Evolutionary conservation across 2,113 vertebrate genomes (phyloP), one percentile per base, ranked within the genome.

Genomic region (Proterorhinus semilunaris): DNA sequence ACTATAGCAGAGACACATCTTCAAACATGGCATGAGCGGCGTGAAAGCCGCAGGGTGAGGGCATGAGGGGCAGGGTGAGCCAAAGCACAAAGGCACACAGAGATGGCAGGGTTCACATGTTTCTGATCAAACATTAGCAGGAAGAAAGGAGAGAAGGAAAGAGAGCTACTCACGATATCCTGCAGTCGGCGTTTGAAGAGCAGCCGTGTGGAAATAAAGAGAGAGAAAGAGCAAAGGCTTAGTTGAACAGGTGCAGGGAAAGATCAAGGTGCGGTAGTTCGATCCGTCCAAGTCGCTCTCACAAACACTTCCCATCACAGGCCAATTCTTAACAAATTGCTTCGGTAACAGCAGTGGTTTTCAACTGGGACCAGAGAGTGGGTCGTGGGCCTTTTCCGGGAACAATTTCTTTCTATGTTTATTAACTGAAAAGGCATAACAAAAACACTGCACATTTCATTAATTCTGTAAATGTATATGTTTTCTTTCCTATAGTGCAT

Each of bases 81-180:
- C 64, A 78, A 66, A 80, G 67, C 73, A 88, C 76, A 84, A 63
- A 76, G 6, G 76, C 68, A 83, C 65, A 73, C 4, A 21, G 55
- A 58, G 73, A 66, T 61, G 57, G 53, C 65, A 77, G 61, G 59
- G 78, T 76, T 85, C 10, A 75, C 43, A 21, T 49, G 58, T 75
- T 71, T 63, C 42, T 53, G 58, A 64, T 61, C 68, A 61, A 57
- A 73, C 65, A 72, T 17, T 69, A 64, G 61, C 11, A 65, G 57
- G 46, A 69, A 78, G 54, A 16, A 57, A 5, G 78, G 17, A 72
- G 66, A 45, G 80, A 75, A n/a, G 71, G 64, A 68, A 68, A 48
- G 78, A 79, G 72, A 21, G 46, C 15, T 95, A 95, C 95, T 96
- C 92, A 96, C 95, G 94, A 95, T 92, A 96, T 95, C 87, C 95